Percentiles rank a stretch among this genome's conserved stretches.
Conservation (phyloP, 1,140 invertebrate species). For the Brachionus sp. region DNA sequence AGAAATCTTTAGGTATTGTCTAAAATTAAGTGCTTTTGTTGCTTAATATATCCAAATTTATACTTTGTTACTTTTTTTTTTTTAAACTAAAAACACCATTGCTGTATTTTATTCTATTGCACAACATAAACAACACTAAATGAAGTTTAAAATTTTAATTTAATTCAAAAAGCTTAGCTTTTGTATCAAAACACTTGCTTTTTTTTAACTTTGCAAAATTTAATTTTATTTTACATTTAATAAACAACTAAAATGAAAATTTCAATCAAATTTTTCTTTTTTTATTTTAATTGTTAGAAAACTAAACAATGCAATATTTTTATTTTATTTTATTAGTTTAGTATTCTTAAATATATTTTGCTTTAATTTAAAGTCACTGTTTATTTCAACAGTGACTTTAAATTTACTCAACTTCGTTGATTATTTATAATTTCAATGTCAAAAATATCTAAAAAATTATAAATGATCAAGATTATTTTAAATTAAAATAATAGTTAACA, state of each 20-base stretch:
- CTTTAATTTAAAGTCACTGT: too few relatives aligned
- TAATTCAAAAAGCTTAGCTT: neutral
- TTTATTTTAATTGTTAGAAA: neutral
- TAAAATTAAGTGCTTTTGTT: too few relatives aligned
- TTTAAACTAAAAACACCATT: neutral
- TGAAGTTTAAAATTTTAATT: neutral
- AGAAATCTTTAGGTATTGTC: slow-evolving; percentile 25
- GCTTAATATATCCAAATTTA: neutral
- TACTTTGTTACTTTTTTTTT: neutral
- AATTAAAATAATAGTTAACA: too few relatives aligned
- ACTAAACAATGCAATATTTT: neutral
- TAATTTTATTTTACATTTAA: neutral
- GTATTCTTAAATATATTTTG: too few relatives aligned
- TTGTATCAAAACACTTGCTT: neutral
- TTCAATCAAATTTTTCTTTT: neutral
- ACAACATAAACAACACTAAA: neutral
- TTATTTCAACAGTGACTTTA: too few relatives aligned
- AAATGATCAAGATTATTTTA: too few relatives aligned
- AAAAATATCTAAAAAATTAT: too few relatives aligned
- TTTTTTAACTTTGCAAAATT: neutral
- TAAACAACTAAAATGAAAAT: neutral
- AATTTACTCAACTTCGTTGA: too few relatives aligned
- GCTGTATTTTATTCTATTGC: neutral
- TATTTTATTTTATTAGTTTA: too few relatives aligned
- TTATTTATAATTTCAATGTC: too few relatives aligned